phyloP scores from a whole-genome alignment of 2,888 invertebrate species.

The Athalia circularis region DNA sequence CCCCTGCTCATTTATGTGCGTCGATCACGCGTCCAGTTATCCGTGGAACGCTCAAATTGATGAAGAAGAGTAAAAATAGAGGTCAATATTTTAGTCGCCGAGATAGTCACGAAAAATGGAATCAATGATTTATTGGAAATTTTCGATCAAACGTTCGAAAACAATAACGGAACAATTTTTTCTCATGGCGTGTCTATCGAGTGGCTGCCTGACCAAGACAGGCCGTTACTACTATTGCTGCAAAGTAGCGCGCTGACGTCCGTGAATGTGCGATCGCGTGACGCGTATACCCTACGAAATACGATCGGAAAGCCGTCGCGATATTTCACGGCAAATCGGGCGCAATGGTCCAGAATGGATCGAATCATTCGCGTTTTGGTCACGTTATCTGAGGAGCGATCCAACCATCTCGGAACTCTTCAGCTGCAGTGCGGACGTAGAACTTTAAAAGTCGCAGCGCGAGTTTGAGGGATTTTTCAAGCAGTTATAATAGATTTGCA shows the following conservation, averaged over 20 bases:
- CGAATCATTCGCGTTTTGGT: constrained; percentile 65
- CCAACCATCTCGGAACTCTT: constrained; percentile 41
- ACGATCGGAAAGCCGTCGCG: constrained; percentile 44
- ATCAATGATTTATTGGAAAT: too few species aligned
- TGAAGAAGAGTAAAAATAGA: too few species aligned
- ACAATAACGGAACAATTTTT: too few species aligned
- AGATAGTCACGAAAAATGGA: too few species aligned
- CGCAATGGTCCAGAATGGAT: constrained; percentile 69
- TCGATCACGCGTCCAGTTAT: constrained; percentile 31
- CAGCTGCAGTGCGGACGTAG: constrained; percentile 3
- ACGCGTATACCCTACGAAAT: constrained; percentile 19
- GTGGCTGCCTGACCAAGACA: constrained; percentile 25
- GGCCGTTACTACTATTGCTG: constrained; percentile 29
- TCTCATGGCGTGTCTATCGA: too few species aligned
- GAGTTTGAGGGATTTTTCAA: neutral
- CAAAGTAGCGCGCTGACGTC: neutral
- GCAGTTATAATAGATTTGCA: neutral
- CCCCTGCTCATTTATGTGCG: constrained; percentile 21
- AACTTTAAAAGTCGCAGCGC: constrained; percentile 9
- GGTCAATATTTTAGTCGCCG: too few species aligned
- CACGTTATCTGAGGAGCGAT: constrained; percentile 55
- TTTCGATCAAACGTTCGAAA: too few species aligned
- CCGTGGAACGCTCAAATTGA: neutral
- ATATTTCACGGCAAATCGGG: constrained; percentile 67
- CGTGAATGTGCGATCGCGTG: constrained; percentile 31